Evolutionary conservation across 2,888 invertebrate genomes (phyloP).

Genomic region (Dysmachus trigonus): DNA sequence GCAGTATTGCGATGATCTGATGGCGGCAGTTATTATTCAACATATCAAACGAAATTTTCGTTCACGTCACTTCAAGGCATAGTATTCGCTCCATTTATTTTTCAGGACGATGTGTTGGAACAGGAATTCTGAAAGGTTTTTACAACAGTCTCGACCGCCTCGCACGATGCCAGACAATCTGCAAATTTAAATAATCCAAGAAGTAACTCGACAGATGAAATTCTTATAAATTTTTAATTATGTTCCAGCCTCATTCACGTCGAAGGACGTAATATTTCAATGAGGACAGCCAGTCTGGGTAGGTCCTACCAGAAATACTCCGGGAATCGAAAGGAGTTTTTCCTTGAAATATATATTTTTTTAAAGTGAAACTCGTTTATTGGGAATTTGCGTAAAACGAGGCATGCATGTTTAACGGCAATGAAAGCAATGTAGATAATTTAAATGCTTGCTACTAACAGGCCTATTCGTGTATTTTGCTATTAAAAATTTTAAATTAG

Average conservation of each 20-base stretch:
- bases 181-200: background rate
- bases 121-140: background rate
- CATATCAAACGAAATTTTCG: background rate
- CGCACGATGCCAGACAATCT: background rate
- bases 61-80: background rate
- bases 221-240: background rate
- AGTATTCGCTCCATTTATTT: background rate
- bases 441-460: too few species aligned
- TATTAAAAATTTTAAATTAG: too few species aligned
- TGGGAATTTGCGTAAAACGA: too few species aligned
- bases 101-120: background rate
- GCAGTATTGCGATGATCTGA: background rate
- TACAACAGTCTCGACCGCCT: background rate
- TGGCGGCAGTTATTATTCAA: background rate
- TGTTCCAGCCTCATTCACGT: background rate
- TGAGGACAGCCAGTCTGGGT: background rate
- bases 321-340: background rate
- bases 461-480: too few species aligned
- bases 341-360: background rate
- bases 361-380: too few species aligned
- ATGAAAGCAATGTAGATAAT: too few species aligned
- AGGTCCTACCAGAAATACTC: background rate
- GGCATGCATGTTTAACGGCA: too few species aligned
- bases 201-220: background rate
- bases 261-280: background rate